These are phyloP conservation scores for Gallinago jamesoni DNA, from an alignment of 2,113 vertebrate species.

Conservation along the genomic window DNA sequence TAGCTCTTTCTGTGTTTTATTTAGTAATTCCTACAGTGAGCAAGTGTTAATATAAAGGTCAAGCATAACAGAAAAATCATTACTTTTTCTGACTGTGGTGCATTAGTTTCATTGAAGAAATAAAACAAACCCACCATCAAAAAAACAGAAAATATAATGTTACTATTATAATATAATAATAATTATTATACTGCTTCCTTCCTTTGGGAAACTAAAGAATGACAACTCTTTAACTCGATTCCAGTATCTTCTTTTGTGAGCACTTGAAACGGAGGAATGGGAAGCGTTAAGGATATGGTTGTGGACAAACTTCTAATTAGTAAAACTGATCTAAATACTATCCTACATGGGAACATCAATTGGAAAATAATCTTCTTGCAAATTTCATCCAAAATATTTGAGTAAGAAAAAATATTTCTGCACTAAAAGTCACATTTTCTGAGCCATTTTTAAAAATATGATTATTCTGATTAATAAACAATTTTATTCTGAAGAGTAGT, in stretches of 20 bases:
- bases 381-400: not conserved
- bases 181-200: not conserved
- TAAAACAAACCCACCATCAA: not conserved
- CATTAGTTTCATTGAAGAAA: not conserved
- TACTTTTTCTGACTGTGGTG: not conserved
- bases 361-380: not conserved
- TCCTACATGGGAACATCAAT: fast-evolving
- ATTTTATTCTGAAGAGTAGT: not conserved
- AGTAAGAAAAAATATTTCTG: not conserved
- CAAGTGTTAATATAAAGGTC: not conserved
- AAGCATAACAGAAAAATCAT: not conserved
- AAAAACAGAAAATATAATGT: not conserved
- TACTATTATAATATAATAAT: not conserved
- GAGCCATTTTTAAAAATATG: not conserved
- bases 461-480: not conserved
- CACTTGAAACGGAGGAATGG: not conserved
- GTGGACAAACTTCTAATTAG: not conserved
- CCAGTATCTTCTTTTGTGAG: not conserved
- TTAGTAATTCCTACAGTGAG: not conserved
- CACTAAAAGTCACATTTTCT: not conserved
- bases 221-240: not conserved
- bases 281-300: not conserved
- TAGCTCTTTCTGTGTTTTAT: not conserved
- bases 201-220: not conserved
- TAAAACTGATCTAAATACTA: not conserved